phyloP scores from a whole-genome alignment of 2,888 invertebrate species.

The Pteria penguin region DNA sequence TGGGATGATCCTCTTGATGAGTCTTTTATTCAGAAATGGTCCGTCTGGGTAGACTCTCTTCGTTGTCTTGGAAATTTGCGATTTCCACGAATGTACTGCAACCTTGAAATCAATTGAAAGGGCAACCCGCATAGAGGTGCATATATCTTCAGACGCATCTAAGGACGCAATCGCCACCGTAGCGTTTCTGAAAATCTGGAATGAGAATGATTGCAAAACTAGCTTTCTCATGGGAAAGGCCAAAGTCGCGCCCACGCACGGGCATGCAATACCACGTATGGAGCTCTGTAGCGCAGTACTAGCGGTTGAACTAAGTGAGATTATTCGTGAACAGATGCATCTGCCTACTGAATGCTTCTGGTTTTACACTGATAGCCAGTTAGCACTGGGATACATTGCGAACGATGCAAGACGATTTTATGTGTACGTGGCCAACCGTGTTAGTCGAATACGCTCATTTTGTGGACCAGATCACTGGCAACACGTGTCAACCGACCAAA shows the following conservation, averaged over 20 bases:
- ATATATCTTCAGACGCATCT: conserved; percentile 47
- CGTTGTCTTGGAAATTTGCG: background rate
- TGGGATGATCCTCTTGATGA: conserved; percentile 41
- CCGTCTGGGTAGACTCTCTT: conserved; percentile 39
- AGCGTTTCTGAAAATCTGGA: conserved; percentile 16
- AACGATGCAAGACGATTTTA: conserved; percentile 48
- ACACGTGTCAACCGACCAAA: conserved; percentile 36
- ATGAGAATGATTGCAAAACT: background rate
- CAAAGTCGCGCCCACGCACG: conserved; percentile 45
- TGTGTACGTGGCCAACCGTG: conserved; percentile 48
- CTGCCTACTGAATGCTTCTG: conserved; percentile 6
- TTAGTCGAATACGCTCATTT: conserved; percentile 26
- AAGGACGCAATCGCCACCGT: conserved; percentile 27
- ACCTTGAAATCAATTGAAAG: background rate
- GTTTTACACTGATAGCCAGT: conserved; percentile 51
- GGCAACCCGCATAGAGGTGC: conserved; percentile 18
- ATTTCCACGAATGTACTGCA: conserved; percentile 22
- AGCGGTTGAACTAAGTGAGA: conserved; percentile 44
- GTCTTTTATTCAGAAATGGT: conserved; percentile 9
- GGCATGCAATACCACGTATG: conserved; percentile 53
- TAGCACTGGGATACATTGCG: conserved; percentile 49
- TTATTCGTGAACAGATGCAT: conserved; percentile 32
- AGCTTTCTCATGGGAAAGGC: conserved; percentile 45
- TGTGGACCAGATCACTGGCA: conserved; percentile 45
- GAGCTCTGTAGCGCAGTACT: conserved; percentile 55